Evolutionary conservation across 2,113 vertebrate species (phyloP), one percentile per base, ranked within the genome.

Genomic region (Anseranas semipalmata): DNA sequence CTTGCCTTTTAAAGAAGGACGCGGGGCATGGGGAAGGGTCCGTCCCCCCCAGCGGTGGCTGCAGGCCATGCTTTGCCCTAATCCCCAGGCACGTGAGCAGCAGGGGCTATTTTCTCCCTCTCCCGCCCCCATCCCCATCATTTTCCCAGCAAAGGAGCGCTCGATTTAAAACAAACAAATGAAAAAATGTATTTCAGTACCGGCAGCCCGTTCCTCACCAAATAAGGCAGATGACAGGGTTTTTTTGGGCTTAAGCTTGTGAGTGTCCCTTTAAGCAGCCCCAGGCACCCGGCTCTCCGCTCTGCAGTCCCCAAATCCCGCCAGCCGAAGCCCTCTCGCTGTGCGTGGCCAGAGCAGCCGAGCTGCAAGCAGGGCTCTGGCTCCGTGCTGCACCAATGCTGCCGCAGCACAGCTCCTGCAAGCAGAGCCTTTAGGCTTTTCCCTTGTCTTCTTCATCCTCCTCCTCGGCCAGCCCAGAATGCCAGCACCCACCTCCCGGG

Each of bases 141-240:
- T 95, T 97, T 97, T 97, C 92, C 96, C 97, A 97, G 96, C 81
- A 86, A 94, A 95, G 73, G 91, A 96, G 81, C 0, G 0, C 73
- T 91, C 6, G 9, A 48, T 77, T 84, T 95, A 89, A 95, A 96
- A 58, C 90, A 96, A 94, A 91, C 88, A 96, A 96, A 96, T 90
- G 89, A 52, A 91, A 87, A 93, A 93, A 93, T 71, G 90, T 62
- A 41, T 95, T 88, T 91, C 74, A 72, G 95, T 92, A 83, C 95
- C 5, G 2, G 73, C 74, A 55, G 84, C 67, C 95, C 30, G 41
- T 94, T 97, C 96, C 93, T 96, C 96, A 85, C 97, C 97, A 97
- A 97, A 97, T 97, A 97, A 97, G 97, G 97, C 80, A 79, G 93
- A 84, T 79, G 22, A 25, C 52, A 5, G 70, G 41, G 37, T 39